Base-by-base conservation (phyloP, 2,888 invertebrate species). In the Lasioglossum villosulum region DNA sequence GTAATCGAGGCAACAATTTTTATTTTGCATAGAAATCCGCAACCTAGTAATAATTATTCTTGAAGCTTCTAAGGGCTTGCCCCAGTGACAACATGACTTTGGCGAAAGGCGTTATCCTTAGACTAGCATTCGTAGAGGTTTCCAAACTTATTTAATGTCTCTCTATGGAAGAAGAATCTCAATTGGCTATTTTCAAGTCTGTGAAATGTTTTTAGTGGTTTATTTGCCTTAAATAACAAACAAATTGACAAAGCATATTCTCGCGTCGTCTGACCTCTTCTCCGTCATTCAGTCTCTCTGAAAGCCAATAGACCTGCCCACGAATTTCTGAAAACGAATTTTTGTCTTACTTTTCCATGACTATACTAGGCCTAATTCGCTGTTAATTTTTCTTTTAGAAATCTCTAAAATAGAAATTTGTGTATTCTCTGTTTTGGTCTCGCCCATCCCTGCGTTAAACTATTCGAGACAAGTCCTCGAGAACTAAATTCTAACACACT, bases 361-460 rank as follows among this genome's bases (percentile, higher is more conserved):
- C 70, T 37, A 23, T 68, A 68, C 68, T 39, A 37, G 70, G 70
- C 70, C 70, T 39, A 70, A 39, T 37, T n/a, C n/a, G 37, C 39
- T 12, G 68, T 23, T 37, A n/a, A 16, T 16, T 23, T 34, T 68
- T 34, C 8, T 34, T 68, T 37, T 68, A 8, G 12, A 34, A 19
- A 68, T 34, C 30, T 34, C 23, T 68, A 23, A 68, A 37, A 19
- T 42, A 34, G 8, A 68, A 10, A 37, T 48, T 48, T 48, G 19
- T 37, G 30, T 34, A 68, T 34, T 68, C 10, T 37, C 23, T 4
- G 12, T n/a, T 70, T 39, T 37, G 12, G 10, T 39, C n/a, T 86
- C 80, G 86, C 78, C 78, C 83, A 86, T 78, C 72, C 80, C 80
- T 75, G 59, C 48, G 71, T 59, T 27, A 59, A 66, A 75, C 71